Evolutionary conservation across 2,888 invertebrate species (phyloP), one percentile per base, ranked within the genome.

Genomic region (Julus scanicus): DNA sequence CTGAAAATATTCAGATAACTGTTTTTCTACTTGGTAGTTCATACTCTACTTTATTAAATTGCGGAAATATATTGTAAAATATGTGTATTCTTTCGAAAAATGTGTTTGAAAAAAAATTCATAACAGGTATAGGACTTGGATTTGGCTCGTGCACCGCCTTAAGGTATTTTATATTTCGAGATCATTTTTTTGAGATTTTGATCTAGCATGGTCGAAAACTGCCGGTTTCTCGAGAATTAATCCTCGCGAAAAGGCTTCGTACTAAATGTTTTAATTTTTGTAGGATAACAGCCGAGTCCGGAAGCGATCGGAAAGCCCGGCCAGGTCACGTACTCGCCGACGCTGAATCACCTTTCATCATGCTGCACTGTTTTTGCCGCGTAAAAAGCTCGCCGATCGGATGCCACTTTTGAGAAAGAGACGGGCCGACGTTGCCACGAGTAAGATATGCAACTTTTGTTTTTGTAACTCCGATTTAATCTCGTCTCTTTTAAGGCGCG

Each of bases 271-370:
- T 48, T 53, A 1, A 4, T 17, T 20, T 5, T 53, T 86, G 15
- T 17, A 49, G 86, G 86, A 86, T 17, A 49, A 86, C 29, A 53
- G 20, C 11, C n/a, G 86, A 3, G n/a, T 48, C 49, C 53, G 53
- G 37, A 48, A 49, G 17, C 17, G 53, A 53, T 86, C 86, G 20
- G 53, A 86, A 53, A 86, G 86, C 15, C 86, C 86, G 3, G 48
- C 86, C 6, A 86, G 53, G 37, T 86, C 86, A 20, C 48, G 86
- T 29, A 53, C 49, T 20, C 86, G 86, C 29, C 48, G 86, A 37
- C 48, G 86, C 37, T 86, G 53, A 86, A 37, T 29, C 71, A 29
- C 71, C 71, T 71, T 71, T 11, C 9, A 6, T 2, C 2, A 0
- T 5, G 71, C 71, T 29, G 71, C 71, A 8, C 71, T 53, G 53